Evolutionary conservation across 2,888 invertebrate genomes (phyloP).

Genomic region (Watsonalla binaria): DNA sequence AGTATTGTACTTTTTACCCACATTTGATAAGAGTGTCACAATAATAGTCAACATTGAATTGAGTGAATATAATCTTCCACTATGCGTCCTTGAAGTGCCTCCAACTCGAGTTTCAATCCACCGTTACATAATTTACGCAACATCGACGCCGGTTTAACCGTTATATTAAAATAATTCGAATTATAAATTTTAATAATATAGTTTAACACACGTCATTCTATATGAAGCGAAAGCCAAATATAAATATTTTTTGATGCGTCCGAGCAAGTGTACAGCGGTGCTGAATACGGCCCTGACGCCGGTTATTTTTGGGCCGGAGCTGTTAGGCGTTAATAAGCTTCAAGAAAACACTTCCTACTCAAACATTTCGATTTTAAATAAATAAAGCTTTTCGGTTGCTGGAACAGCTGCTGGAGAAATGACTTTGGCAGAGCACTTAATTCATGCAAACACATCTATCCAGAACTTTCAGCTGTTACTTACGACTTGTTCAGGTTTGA

Average conservation of each 20-base stretch:
- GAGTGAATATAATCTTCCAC: too few species aligned
- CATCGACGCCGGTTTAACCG: not conserved
- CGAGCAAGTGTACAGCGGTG: not conserved
- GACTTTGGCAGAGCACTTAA: not conserved
- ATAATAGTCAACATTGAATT: too few species aligned
- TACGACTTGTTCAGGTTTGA: too few species aligned
- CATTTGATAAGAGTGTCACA: too few species aligned
- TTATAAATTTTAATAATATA: not conserved
- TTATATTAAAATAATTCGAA: not conserved
- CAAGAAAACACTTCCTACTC: constrained; percentile 4
- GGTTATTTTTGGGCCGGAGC: not conserved
- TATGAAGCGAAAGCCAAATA: not conserved
- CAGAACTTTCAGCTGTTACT: too few species aligned
- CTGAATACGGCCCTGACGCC: not conserved
- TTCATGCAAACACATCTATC: too few species aligned
- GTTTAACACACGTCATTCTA: not conserved
- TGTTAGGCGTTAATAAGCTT: constrained; percentile 2
- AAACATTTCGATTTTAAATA: constrained; percentile 2
- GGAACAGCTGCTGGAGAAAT: not conserved
- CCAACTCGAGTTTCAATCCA: too few species aligned
- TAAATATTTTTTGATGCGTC: constrained; percentile 1
- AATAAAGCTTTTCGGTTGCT: not conserved
- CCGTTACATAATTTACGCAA: not conserved
- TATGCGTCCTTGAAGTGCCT: too few species aligned
- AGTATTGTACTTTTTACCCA: too few species aligned